These are phyloP conservation scores for Mesodorylaimus sp. DNA, from an alignment of 2,888 invertebrate species.

Conservation along the genomic window DNA sequence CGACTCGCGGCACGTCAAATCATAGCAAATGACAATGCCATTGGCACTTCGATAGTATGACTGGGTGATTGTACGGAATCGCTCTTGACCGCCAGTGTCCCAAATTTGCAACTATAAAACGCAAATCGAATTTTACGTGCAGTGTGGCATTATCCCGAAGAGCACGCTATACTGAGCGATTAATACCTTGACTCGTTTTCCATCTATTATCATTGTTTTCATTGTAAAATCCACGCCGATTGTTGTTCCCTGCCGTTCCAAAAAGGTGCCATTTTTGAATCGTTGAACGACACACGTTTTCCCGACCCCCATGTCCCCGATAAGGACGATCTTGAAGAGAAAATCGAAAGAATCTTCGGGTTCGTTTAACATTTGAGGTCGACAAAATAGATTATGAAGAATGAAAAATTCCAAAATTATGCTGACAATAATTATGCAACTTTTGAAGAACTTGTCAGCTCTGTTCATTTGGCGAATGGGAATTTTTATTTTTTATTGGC, in stretches of 20 bases:
- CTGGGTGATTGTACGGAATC: conserved; percentile 87
- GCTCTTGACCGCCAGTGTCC: conserved; percentile 91
- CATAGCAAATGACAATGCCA: conserved; percentile 90
- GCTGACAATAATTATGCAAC: no score
- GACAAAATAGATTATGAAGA: background rate
- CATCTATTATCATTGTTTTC: conserved; percentile 83
- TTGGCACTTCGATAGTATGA: conserved; percentile 91
- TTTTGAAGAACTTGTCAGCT: no score
- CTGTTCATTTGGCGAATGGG: no score
- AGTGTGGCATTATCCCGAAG: background rate
- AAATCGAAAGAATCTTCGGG: conserved; percentile 55
- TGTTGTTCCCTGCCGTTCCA: conserved; percentile 83
- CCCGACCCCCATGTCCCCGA: conserved; percentile 30
- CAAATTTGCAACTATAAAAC: conserved; percentile 65
- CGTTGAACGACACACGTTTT: conserved; percentile 65
- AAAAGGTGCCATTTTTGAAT: conserved; percentile 81
- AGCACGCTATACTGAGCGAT: background rate
- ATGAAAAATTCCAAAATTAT: no score
- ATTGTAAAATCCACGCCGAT: conserved; percentile 96
- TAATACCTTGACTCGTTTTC: conserved; percentile 75
- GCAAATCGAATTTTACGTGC: background rate
- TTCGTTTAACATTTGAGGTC: conserved; percentile 13
- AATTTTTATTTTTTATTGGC: no score
- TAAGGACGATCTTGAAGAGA: conserved; percentile 67
- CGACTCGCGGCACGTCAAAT: conserved; percentile 75